Evolutionary conservation across 2,113 vertebrate species (phyloP), one percentile per base, ranked within the genome.

Genomic region (Pangasianodon gigas): DNA sequence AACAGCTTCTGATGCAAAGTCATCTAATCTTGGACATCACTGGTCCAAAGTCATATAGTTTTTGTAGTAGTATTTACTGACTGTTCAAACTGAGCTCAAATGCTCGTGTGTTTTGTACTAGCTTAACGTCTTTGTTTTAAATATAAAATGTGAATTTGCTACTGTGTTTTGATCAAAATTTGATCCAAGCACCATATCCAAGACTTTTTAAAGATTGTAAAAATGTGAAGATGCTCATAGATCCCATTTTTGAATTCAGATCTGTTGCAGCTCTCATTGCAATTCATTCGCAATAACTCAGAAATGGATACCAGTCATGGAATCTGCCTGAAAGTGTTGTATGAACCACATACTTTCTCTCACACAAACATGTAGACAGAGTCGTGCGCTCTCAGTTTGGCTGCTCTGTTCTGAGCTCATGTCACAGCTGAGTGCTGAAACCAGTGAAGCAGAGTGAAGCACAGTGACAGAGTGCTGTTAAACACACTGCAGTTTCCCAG

Each of bases 341-440:
- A 44, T 87, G 29, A 75, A 77, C 69, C 32, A 11, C 74, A 87
- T 26, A 62, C 37, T 56, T 16, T 71, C 3, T 44, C 56, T 75
- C 67, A 60, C 51, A 84, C 21, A 44, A 29, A 60, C 46, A 44
- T 87, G 84, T 60, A 77, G 62, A 88, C 80, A 79, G 52, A 69
- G 84, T 21, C 6, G 29, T 85, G 81, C 48, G 29, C 90, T 77
- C 80, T 67, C 79, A 26, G 46, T 89, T 51, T 77, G 62, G 62
- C 77, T 77, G 44, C 48, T 37, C 29, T 56, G 83, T 69, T 85
- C 67, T 18, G 24, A 79, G 67, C 85, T 84, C 90, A 87, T 84
- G 88, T 89, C 88, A 87, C 90, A 91, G 85, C 82, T 87, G 79
- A 91, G 77, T 84, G 85, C 85, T 82, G 79, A 81, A 69, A 85